Percentiles rank a stretch among this genome's conserved stretches.
Evolutionary conservation across 2,113 vertebrate species (phyloP).

Genomic region (Tichodroma muraria): DNA sequence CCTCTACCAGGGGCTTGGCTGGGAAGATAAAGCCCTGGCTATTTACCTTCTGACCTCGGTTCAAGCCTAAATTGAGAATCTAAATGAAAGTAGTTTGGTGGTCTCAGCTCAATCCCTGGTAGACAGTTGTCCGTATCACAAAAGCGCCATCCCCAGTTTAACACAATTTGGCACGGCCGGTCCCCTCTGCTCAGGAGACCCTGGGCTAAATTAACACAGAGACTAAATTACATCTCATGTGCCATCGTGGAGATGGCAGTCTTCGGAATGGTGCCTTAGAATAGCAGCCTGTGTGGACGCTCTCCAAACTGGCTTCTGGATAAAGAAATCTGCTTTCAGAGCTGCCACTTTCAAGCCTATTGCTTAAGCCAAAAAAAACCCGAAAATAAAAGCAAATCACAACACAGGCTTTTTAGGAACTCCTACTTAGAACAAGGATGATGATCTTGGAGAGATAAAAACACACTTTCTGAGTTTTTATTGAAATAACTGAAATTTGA

Average conservation of each 20-base stretch:
- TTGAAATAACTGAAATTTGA: not conserved
- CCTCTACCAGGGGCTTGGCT: slow-evolving; percentile 70
- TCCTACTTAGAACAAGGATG: not conserved
- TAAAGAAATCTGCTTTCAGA: slow-evolving; percentile 74
- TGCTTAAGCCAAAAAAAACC: slow-evolving; percentile 56
- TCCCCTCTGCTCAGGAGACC: slow-evolving; percentile 44
- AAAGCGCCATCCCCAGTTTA: slow-evolving; percentile 59
- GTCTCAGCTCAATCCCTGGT: slow-evolving; percentile 55
- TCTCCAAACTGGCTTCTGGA: slow-evolving; percentile 73
- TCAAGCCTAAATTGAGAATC: slow-evolving; percentile 55
- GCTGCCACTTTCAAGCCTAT: slow-evolving; percentile 63
- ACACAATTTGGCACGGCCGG: slow-evolving; percentile 30
- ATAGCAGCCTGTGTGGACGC: slow-evolving; percentile 50
- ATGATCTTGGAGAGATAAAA: slow-evolving; percentile 33
- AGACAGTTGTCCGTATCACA: slow-evolving; percentile 52
- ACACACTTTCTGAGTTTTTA: not conserved
- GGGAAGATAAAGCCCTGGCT: slow-evolving; percentile 68
- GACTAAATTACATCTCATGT: slow-evolving; percentile 25
- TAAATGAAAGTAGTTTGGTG: slow-evolving; percentile 62
- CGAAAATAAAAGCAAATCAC: slow-evolving; percentile 48
- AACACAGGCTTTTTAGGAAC: slow-evolving; percentile 45
- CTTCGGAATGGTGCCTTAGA: slow-evolving; percentile 46
- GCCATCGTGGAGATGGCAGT: slow-evolving; percentile 48
- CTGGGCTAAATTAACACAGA: slow-evolving; percentile 36
- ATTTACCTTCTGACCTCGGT: slow-evolving; percentile 72